Evolutionary conservation across 1,140 invertebrate genomes (phyloP), one percentile per base, ranked within the genome.

Genomic region (Dufourea novaeangliae): DNA sequence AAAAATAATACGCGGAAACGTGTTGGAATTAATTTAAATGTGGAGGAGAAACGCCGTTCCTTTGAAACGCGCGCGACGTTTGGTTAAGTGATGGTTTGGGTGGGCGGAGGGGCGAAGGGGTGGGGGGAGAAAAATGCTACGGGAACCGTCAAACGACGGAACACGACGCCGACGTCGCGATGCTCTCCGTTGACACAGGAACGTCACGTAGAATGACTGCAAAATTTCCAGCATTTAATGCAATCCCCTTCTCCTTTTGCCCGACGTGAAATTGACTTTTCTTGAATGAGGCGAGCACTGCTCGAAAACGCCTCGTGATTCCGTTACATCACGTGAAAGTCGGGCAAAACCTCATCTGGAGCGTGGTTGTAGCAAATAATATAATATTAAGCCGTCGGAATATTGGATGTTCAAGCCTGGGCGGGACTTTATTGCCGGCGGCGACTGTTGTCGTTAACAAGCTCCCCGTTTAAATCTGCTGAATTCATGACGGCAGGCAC

Each of bases 381-480:
- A 78, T 72, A 78, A 82, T 63, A 72, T 78, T 82, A 78, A 56
- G 44, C 39, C 44, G 80, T 37, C 61, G 61, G 72, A 82, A 78
- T 83, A 78, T 68, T 81, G 54, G 54, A 78, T 78, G 76, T 78
- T 78, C 62, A 63, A 81, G 27, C 72, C 32, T 52, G 44, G 76
- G 61, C n/a, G n/a, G 68, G 54, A 74, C 25, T 54, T 29, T 37
- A 41, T 78, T 68, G 41, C 64, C 57, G 27, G 27, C 50, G 59
- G 59, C 70, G 67, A 70, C 64, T 44, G 76, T 79, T 79, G 76
- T 82, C 77, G 64, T 82, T 82, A 79, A 39, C 62, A 56, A 71
- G 69, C 76, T 63, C 59, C 34, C 37, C 44, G 70, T 44, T 80
- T 57, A 76, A 82, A 79, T 70, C 59, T 56, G 59, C 59, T 64